A percentile compares a stretch with the other conserved stretches of the same genome.
phyloP scores from a whole-genome alignment of 53 echinoderm and acorn worm species.

The Patiria pectinifera region DNA sequence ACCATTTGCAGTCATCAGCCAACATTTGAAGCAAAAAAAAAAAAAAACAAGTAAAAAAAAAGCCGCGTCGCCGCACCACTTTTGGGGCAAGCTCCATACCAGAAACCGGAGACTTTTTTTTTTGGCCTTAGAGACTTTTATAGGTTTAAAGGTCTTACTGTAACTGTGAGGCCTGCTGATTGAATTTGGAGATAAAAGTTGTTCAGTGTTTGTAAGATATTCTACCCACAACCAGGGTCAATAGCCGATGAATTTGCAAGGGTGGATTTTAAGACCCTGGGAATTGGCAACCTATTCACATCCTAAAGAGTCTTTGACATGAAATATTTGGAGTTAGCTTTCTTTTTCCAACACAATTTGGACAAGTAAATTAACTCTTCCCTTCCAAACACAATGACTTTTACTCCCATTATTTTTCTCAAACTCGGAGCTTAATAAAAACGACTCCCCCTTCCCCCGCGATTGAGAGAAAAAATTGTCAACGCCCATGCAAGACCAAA shows the following conservation, averaged over 20 bases:
- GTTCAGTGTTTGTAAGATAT: too few species aligned
- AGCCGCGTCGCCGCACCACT: too few species aligned
- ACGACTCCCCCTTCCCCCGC: neutral
- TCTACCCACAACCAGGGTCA: neutral
- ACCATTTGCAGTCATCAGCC: too few species aligned
- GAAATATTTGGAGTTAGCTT: neutral
- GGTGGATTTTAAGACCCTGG: neutral
- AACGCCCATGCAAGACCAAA: neutral
- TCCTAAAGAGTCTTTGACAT: neutral
- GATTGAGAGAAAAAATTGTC: neutral
- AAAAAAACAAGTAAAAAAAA: too few species aligned
- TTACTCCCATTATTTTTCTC: neutral
- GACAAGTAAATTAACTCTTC: neutral
- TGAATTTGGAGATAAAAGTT: too few species aligned
- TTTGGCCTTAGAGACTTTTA: too few species aligned
- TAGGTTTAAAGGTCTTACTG: too few species aligned
- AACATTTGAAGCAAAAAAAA: too few species aligned
- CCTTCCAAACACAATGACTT: neutral
- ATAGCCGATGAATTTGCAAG: neutral
- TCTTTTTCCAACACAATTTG: neutral
- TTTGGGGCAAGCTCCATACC: too few species aligned
- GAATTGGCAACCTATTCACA: neutral
- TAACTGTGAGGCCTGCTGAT: too few species aligned
- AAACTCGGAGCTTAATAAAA: neutral
- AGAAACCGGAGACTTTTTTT: too few species aligned